Evolutionary conservation across 1,140 invertebrate species (phyloP).

Genomic region (Drosophila ficusphila): DNA sequence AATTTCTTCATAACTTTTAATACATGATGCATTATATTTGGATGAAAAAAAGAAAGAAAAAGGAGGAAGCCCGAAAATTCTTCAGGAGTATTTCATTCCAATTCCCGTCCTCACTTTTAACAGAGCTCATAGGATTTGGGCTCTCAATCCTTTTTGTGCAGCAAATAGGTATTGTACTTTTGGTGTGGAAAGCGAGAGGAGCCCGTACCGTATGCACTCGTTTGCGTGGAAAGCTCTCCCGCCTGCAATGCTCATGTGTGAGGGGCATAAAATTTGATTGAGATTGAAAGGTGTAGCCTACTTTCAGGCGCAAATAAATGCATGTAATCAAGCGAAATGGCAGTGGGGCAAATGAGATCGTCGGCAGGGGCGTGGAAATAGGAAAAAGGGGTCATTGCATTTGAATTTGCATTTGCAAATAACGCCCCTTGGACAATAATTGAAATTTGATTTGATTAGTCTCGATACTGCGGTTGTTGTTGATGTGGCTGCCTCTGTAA

Average conservation of each 20-base stretch:
- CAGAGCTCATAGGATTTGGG: constrained; percentile 1
- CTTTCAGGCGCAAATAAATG: constrained; percentile 79
- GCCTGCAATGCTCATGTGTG: constrained; percentile 23
- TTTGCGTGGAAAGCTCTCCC: constrained; percentile 12
- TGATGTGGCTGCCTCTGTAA: constrained; percentile 8
- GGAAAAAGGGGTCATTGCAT: constrained; percentile 4
- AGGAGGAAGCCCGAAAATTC: not conserved
- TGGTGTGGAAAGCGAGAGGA: constrained; percentile 20
- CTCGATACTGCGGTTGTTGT: constrained; percentile 51
- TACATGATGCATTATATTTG: no score
- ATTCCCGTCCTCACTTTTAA: not conserved
- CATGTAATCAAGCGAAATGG: constrained; percentile 82
- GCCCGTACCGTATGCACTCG: constrained; percentile 34
- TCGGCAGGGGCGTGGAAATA: not conserved
- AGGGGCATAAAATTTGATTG: constrained; percentile 79
- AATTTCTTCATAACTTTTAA: no score
- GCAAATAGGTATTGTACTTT: constrained; percentile 13
- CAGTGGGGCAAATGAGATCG: constrained; percentile 49
- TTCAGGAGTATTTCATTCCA: not conserved
- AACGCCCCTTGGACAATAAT: constrained; percentile 67
- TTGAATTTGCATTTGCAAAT: constrained; percentile 60
- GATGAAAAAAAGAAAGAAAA: not conserved
- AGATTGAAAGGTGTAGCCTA: constrained; percentile 83
- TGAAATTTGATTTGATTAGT: constrained; percentile 83
- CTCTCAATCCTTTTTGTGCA: not conserved